Conservation (phyloP, 2,113 vertebrate species). For the Tiliqua scincoides region DNA sequence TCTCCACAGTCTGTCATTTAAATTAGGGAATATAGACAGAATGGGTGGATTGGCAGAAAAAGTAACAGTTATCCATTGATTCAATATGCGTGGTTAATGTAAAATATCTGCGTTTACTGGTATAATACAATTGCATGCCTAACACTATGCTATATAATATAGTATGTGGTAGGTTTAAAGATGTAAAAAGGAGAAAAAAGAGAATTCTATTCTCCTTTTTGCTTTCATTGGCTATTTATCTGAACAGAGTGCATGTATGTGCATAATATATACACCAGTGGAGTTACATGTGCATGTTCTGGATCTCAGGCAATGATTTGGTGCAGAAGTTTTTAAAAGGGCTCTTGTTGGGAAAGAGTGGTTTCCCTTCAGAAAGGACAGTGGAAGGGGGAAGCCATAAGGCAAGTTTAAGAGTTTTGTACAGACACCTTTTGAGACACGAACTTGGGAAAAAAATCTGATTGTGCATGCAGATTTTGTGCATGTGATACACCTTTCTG, state of each 20-base stretch:
- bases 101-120: constrained; percentile 8
- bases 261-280: neutral
- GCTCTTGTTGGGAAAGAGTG: neutral
- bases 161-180: neutral
- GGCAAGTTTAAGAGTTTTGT: neutral
- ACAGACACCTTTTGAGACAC: neutral
- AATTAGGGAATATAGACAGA: constrained; percentile 24
- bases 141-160: constrained; percentile 3
- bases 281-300: neutral
- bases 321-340: too few relatives aligned
- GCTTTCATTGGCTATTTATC: constrained; percentile 28
- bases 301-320: neutral
- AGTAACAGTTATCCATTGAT: constrained; percentile 17
- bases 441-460: neutral
- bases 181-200: neutral
- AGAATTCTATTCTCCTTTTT: constrained; percentile 7
- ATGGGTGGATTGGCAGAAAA: constrained; percentile 28
- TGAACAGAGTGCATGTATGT: too few relatives aligned
- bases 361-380: neutral
- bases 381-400: neutral
- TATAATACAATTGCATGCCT: constrained; percentile 7
- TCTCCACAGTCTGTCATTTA: constrained; percentile 28
- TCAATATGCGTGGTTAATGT: constrained; percentile 31
- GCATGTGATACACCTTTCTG: neutral
- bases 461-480: neutral